Conservation (phyloP, 1,140 invertebrate species). For the Leptinotarsa lineolata region DNA sequence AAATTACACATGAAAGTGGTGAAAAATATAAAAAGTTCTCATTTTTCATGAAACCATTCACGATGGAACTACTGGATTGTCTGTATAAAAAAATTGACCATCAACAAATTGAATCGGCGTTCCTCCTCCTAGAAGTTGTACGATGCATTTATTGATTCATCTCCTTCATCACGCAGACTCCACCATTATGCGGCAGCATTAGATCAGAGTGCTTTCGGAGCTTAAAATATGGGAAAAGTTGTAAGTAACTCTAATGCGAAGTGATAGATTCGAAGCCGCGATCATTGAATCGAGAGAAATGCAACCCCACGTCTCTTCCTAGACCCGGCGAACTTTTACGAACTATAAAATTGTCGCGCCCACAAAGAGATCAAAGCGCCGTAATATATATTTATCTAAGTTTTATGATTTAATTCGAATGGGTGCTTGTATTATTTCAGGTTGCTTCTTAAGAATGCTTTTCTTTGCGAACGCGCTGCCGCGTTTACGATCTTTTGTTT, state of each 20-base stretch:
- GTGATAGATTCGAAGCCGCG: slow-evolving; percentile 51
- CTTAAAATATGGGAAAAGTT: slow-evolving; percentile 54
- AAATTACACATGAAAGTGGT: no score
- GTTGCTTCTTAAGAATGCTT: slow-evolving; percentile 49
- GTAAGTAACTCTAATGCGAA: slow-evolving; percentile 50
- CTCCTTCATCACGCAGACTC: slow-evolving; percentile 35
- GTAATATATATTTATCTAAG: slow-evolving; percentile 50
- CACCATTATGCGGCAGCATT: slow-evolving; percentile 44
- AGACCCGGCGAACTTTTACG: slow-evolving; percentile 42
- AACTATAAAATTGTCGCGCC: slow-evolving; percentile 52
- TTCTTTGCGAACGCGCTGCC: slow-evolving; percentile 35
- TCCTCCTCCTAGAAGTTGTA: background rate
- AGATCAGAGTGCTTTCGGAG: slow-evolving; percentile 42
- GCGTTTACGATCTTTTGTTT: slow-evolving; percentile 43
- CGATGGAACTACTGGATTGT: no score
- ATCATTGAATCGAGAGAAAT: slow-evolving; percentile 49
- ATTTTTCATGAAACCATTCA: no score
- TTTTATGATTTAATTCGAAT: slow-evolving; percentile 52
- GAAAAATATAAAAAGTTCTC: no score
- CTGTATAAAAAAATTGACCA: slow-evolving; percentile 21
- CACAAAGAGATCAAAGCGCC: slow-evolving; percentile 51
- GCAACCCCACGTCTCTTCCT: slow-evolving; percentile 31
- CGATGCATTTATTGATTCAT: slow-evolving; percentile 43
- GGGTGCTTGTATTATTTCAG: slow-evolving; percentile 50
- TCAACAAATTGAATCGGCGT: slow-evolving; percentile 28